Percentiles rank a stretch among this genome's conserved stretches.
Conservation (phyloP, 2,888 invertebrate species). For the Drosophila villosipedis region DNA sequence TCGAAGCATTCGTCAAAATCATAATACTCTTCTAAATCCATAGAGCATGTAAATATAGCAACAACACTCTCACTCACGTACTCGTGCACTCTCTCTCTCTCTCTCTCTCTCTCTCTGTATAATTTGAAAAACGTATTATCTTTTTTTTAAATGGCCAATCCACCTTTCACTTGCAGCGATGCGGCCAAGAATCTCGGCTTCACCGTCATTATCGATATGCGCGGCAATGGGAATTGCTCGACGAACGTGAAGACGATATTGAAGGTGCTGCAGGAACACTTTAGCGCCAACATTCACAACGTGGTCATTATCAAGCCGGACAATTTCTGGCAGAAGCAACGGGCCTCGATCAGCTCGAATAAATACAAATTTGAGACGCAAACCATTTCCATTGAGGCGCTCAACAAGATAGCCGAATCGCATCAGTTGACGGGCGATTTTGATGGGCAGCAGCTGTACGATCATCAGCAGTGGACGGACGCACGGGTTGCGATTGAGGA, state of each 20-base stretch:
- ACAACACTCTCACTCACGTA: constrained; percentile 78
- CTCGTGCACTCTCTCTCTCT: constrained; percentile 1
- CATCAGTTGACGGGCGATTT: constrained; percentile 96
- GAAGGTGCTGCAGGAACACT: constrained; percentile 98
- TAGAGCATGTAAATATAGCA: constrained; percentile 21
- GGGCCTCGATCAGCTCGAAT: constrained; percentile 97
- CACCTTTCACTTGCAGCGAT: constrained; percentile 82
- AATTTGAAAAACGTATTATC: constrained; percentile 12
- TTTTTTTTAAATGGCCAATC: constrained; percentile 14
- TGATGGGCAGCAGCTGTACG: constrained; percentile 96
- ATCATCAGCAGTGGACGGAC: constrained; percentile 99
- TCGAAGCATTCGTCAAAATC: not conserved
- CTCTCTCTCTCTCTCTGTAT: not conserved
- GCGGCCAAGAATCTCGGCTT: constrained; percentile 91
- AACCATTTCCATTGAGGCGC: constrained; percentile 97
- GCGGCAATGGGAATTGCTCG: constrained; percentile 92
- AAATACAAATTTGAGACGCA: constrained; percentile 99
- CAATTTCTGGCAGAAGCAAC: constrained; percentile 99
- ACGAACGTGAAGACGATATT: constrained; percentile 98
- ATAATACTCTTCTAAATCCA: not conserved
- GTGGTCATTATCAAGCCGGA: constrained; percentile 99
- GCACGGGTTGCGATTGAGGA: constrained; percentile 97
- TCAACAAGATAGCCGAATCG: constrained; percentile 96
- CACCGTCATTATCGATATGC: constrained; percentile 98
- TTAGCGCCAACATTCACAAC: constrained; percentile 95